Percentiles rank a stretch among this genome's conserved stretches.
Conservation (phyloP, 2,888 invertebrate species). For the Lasiommata megera region DNA sequence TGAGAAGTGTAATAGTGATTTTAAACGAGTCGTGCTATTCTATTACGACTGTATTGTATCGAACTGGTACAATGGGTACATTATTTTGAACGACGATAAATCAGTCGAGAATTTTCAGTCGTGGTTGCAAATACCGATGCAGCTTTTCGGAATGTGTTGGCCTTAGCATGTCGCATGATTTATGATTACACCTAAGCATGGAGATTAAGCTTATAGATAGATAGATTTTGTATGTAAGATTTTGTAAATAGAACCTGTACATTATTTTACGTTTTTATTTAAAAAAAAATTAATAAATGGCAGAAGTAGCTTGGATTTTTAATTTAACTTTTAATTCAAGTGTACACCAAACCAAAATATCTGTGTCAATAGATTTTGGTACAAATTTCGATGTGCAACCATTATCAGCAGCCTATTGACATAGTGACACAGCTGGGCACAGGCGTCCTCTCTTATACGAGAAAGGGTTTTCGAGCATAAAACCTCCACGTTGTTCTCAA, state of each 20-base stretch:
- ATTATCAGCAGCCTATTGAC: too few relatives aligned
- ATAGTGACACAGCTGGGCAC: too few relatives aligned
- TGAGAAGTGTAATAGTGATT: constrained; percentile 50
- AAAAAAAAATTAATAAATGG: too few relatives aligned
- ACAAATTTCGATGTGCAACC: too few relatives aligned
- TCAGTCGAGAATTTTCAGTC: constrained; percentile 61
- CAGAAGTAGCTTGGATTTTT: too few relatives aligned
- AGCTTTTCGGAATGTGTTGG: constrained; percentile 63
- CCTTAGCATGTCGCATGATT: constrained; percentile 38
- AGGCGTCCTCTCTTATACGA: too few relatives aligned
- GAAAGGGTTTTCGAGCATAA: too few relatives aligned
- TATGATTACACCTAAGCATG: constrained; percentile 14
- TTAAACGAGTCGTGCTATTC: constrained; percentile 49
- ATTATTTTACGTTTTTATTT: neutral
- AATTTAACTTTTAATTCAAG: too few relatives aligned
- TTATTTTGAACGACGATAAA: constrained; percentile 44
- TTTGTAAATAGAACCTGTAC: neutral
- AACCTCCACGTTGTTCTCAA: too few relatives aligned
- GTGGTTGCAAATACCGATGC: constrained; percentile 57
- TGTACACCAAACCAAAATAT: too few relatives aligned
- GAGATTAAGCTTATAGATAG: constrained; percentile 17
- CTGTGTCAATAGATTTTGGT: too few relatives aligned
- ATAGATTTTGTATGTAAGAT: neutral
- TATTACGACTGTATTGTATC: constrained; percentile 61
- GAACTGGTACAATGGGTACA: constrained; percentile 57